Base-by-base conservation (phyloP, 1,140 invertebrate species). In the Pogonus chalceus region DNA sequence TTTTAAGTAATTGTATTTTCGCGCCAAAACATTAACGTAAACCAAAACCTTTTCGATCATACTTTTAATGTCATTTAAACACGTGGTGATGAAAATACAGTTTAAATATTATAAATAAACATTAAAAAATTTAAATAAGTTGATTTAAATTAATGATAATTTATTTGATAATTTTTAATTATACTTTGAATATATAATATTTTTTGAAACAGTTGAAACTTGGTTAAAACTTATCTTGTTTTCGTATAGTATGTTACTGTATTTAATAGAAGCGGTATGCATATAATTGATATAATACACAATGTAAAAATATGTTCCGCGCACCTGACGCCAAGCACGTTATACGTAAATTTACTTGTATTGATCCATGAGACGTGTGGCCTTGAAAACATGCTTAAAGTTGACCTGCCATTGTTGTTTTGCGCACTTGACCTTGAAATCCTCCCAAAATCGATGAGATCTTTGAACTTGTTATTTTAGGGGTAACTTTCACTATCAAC, bases 361-460 rank as follows among this genome's bases (percentile, higher is more conserved):
- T 49, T 49, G 47, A 49, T 49, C 37, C 21, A 20, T 18, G 22
- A 49, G 21, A 21, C 20, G 22, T 22, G 20, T 49, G 47, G 22
- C 47, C 47, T 49, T 49, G 47, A 49, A 49, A 10, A 20, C 7
- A 22, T 20, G 20, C 47, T 49, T 49, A 49, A 49, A 49, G 47
- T 43, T 43, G 37, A 43, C 18, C 37, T 43, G 37, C 37, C 37
- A 43, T 43, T 43, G 37, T 43, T 43, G 37, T 43, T 43, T 43
- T 43, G 37, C 37, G 37, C 37, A 43, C 37, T 43, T 43, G 37
- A 43, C 37, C 37, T 43, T 43, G 9, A 43, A 43, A 43, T 4
- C 37, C 18, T 3, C 7, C 37, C 18, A 43, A 43, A 43, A 43
- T 43, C 37, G 37, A 31, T 31, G 26, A 14, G 26, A 43, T 43